Conservation (phyloP, 2,113 vertebrate species). For the Tenrec ecaudatus region DNA sequence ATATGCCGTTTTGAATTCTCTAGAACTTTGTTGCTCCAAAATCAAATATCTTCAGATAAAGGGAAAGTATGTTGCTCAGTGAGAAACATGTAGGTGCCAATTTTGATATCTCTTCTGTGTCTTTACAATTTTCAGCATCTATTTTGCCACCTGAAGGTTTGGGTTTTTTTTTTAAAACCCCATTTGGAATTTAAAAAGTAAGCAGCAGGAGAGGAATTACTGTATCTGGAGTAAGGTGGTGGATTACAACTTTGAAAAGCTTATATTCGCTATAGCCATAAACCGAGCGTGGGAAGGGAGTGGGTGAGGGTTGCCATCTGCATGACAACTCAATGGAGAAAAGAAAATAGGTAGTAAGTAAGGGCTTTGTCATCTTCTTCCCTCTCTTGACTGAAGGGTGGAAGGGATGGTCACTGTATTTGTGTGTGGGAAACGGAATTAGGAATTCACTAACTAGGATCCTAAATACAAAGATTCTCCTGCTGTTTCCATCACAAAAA, state of each 20-base stretch:
- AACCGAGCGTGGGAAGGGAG: background rate
- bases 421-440: background rate
- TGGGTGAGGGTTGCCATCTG: background rate
- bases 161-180: background rate
- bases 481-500: background rate
- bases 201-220: slow-evolving; percentile 40
- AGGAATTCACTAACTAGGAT: slow-evolving; percentile 6
- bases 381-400: background rate
- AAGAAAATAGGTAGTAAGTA: background rate
- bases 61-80: slow-evolving; percentile 69
- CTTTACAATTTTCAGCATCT: slow-evolving; percentile 57
- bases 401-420: background rate
- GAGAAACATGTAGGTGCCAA: slow-evolving; percentile 61
- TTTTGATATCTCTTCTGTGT: slow-evolving; percentile 58
- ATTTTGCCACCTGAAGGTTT: slow-evolving; percentile 41
- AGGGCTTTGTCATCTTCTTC: background rate
- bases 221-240: background rate
- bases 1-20: slow-evolving; percentile 74
- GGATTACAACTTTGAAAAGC: slow-evolving; percentile 27
- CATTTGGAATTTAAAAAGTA: slow-evolving; percentile 66
- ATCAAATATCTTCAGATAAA: slow-evolving; percentile 68
- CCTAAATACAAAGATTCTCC: background rate
- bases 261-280: background rate
- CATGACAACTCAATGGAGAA: background rate
- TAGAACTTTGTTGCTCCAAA: slow-evolving; percentile 65